Conservation (phyloP, 2,113 vertebrate species). For the Thalassarche chlororhynchos region DNA sequence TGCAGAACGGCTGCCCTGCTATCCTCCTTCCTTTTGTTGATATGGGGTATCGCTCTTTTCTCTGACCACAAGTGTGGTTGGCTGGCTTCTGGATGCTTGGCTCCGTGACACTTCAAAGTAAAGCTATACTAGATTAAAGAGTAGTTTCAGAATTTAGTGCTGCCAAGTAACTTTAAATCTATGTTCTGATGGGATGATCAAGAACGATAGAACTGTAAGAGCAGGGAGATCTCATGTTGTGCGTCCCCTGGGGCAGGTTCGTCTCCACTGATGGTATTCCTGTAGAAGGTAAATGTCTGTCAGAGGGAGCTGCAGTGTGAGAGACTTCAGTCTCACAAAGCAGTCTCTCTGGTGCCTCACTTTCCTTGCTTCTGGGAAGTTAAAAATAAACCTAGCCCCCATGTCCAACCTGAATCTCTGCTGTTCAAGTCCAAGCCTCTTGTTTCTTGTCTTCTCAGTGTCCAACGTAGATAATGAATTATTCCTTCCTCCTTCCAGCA, state of each 20-base stretch:
- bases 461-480: accelerated
- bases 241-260: background rate
- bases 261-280: background rate
- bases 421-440: background rate
- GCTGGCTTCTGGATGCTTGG: background rate
- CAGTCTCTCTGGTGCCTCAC: background rate
- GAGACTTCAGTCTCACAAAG: background rate
- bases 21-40: background rate
- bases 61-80: background rate
- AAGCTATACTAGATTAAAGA: background rate
- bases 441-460: background rate
- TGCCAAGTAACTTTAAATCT: background rate
- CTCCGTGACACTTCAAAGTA: background rate
- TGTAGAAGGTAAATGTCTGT: background rate
- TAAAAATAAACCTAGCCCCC: background rate
- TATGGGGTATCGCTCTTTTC: background rate
- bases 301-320: background rate
- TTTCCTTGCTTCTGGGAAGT: background rate
- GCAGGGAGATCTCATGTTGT: background rate
- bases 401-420: background rate
- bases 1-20: background rate
- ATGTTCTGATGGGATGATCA: background rate
- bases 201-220: background rate
- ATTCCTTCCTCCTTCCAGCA: background rate
- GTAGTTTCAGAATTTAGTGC: background rate